Conservation (phyloP, 2,797 vertebrate genomes). For the Hydrophis major region DNA sequence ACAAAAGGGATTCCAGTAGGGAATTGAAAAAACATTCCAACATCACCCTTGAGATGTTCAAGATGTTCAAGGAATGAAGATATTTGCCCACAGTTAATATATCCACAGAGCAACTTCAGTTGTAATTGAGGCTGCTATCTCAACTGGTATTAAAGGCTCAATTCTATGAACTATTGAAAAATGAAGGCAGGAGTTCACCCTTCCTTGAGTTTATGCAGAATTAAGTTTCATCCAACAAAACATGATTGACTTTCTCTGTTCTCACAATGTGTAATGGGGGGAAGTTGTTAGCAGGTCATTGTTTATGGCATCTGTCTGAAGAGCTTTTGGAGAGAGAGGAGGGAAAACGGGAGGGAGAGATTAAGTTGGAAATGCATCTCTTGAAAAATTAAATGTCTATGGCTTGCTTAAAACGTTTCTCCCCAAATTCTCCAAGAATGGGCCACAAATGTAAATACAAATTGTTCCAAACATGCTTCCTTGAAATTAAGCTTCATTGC, state of each 20-base stretch:
- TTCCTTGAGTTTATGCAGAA: neutral
- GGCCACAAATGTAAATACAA: neutral
- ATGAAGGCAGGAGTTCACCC: neutral
- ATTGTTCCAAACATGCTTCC: neutral
- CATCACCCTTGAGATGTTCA: neutral
- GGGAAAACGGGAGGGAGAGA: neutral
- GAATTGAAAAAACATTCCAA: neutral
- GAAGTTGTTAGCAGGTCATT: neutral
- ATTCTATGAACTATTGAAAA: neutral
- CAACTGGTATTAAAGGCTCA: neutral
- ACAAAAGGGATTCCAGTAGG: neutral
- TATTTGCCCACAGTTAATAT: neutral
- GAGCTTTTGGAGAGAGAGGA: neutral
- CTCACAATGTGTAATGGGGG: neutral
- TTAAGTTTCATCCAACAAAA: neutral
- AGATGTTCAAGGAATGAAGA: neutral
- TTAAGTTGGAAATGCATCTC: neutral
- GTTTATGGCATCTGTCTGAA: neutral
- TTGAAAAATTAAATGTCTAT: neutral
- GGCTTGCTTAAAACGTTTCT: neutral
- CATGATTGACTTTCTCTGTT: neutral
- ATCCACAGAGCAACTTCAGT: neutral
- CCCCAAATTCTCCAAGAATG: neutral
- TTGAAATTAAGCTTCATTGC: neutral
- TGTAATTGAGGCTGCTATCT: neutral